phyloP scores from a whole-genome alignment of 2,113 vertebrate genomes.

The Tyrannus savana region DNA sequence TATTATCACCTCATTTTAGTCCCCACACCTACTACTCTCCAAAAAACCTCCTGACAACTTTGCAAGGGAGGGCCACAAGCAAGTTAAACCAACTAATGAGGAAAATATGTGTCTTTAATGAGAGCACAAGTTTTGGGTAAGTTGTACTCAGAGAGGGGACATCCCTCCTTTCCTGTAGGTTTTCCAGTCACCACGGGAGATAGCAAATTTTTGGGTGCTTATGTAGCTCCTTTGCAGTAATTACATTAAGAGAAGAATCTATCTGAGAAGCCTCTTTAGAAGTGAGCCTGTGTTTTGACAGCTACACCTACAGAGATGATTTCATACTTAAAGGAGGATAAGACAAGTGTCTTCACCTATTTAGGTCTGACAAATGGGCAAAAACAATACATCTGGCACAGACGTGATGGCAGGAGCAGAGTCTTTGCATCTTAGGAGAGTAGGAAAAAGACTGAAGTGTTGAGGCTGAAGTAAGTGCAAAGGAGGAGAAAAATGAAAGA shows the following conservation, averaged over 20 bases:
- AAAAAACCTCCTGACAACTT: not conserved
- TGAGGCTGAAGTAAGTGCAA: not conserved
- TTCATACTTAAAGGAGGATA: not conserved
- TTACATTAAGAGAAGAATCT: not conserved
- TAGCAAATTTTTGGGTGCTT: not conserved
- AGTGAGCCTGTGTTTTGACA: not conserved
- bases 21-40: not conserved
- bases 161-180: not conserved
- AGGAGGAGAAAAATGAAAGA: not conserved
- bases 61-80: not conserved
- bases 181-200: not conserved
- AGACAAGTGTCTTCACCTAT: not conserved
- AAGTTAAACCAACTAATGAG: not conserved
- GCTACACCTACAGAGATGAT: not conserved
- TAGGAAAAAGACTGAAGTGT: not conserved
- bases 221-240: not conserved
- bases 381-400: not conserved
- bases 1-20: not conserved
- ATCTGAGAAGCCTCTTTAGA: not conserved
- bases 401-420: not conserved
- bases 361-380: not conserved
- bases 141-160: not conserved
- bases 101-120: not conserved
- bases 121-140: not conserved
- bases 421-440: not conserved